Percentiles rank a stretch among this genome's conserved stretches.
phyloP scores from a whole-genome alignment of 2,888 invertebrate genomes.

The Heliconius ismenius region DNA sequence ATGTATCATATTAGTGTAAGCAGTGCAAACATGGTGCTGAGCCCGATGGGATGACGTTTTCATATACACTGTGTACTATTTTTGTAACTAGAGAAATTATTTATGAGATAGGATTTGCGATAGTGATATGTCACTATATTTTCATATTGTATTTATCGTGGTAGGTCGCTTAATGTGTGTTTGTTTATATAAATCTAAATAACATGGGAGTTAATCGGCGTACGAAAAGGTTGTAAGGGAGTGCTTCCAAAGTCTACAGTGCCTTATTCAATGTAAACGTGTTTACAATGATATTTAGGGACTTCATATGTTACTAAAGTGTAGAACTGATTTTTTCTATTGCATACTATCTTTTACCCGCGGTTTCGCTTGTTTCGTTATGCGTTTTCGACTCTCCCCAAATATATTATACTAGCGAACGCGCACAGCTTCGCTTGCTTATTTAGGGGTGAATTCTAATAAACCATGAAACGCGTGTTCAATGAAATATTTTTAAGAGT shows the following conservation, averaged over 20 bases:
- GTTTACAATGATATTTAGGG: conserved; percentile 51
- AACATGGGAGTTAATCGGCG: conserved; percentile 60
- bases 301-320: conserved; percentile 40
- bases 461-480: too few relatives aligned
- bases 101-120: conserved; percentile 79
- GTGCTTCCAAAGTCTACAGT: conserved; percentile 62
- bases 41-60: conserved; percentile 55
- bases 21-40: conserved; percentile 62
- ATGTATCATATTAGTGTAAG: conserved; percentile 68
- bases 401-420: not conserved
- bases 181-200: conserved; percentile 68
- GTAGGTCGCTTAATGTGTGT: conserved; percentile 77
- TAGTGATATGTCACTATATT: conserved; percentile 77
- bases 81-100: conserved; percentile 81
- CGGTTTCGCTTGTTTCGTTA: not conserved
- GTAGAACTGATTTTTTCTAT: conserved; percentile 47
- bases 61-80: conserved; percentile 77
- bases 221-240: conserved; percentile 43
- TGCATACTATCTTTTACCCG: not conserved
- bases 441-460: too few relatives aligned
- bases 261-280: conserved; percentile 63
- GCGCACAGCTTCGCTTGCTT: too few relatives aligned
- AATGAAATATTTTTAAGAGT: too few relatives aligned
- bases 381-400: not conserved
- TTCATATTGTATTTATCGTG: conserved; percentile 80